A percentile compares a stretch with the other conserved stretches of the same genome.
phyloP scores from a whole-genome alignment of 1,140 invertebrate species.

The Periplaneta americana region DNA sequence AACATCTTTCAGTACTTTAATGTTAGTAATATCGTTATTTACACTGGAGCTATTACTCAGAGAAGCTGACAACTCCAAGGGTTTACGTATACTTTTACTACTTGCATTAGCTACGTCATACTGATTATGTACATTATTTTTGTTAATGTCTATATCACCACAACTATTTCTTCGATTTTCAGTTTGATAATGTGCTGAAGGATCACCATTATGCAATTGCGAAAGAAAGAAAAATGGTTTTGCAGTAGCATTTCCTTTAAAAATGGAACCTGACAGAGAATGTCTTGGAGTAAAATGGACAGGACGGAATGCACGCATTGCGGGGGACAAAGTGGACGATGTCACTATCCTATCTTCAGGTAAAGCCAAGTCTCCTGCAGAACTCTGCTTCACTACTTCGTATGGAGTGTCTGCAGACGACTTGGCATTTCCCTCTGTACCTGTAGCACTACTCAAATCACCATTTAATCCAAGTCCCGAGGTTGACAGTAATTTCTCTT shows the following conservation, averaged over 20 bases:
- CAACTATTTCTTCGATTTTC: not conserved
- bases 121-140: too few relatives aligned
- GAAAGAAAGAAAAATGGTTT: constrained; percentile 37
- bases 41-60: not conserved
- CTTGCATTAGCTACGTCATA: constrained; percentile 27
- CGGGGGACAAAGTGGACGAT: not conserved
- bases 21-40: not conserved
- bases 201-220: constrained; percentile 23
- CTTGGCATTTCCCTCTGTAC: constrained; percentile 24
- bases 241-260: constrained; percentile 35
- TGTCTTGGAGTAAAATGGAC: constrained; percentile 12
- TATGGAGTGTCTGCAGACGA: not conserved
- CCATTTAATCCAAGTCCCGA: not conserved
- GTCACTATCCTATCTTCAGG: too few relatives aligned
- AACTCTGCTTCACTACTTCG: not conserved
- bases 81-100: not conserved
- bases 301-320: constrained; percentile 1
- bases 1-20: not conserved
- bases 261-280: not conserved
- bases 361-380: constrained; percentile 1
- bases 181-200: constrained; percentile 23
- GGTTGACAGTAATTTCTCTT: not conserved
- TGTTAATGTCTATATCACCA: not conserved
- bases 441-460: constrained; percentile 26
- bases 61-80: not conserved